Evolutionary conservation across 2,888 invertebrate genomes (phyloP), one percentile per base, ranked within the genome.

Genomic region (Drosophila prostipennis): DNA sequence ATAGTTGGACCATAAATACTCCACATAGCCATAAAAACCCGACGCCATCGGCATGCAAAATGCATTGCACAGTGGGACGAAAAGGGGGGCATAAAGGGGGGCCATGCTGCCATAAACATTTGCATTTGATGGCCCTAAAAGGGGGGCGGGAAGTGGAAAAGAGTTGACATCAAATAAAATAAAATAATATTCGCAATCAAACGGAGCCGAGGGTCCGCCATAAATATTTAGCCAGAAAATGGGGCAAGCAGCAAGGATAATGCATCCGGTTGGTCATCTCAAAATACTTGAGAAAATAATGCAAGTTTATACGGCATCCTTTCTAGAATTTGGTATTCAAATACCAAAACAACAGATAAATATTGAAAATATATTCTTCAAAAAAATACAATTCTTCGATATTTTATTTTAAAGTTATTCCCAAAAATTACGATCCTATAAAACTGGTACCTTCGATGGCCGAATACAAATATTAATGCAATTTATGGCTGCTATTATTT

Each of bases 401-500:
- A 6, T 26, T 29, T 29, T 29, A 7, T 29, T 7, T 29, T 29
- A 29, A 29, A 29, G 29, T 5, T 10, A 40, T 16, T 10, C 3
- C 6, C 3, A 16, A 16, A 40, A 40, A 8, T 3, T 3, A 42
- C 2, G 16, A 11, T 11, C 2, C 19, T 11, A 16, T 23, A 23
- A 23, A 13, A 10, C 8, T 14, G 16, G 4, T 34, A 34, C 34
- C 13, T 48, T 19, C 2, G 19, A 3, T 7, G 8, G 2, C 1
- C 46, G 11, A 10, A 2, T 16, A 16, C 8, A 29, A 14, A 11
- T 16, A 5, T 29, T 14, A 14, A 14, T 14, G 1, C 5, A 14
- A 36, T 39, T 40, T 53, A 40, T 37, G 16, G 29, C 46, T 60
- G 65, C 46, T 63, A 67, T 64, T 79, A 81, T 79, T 76, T 79